These are phyloP conservation scores for Drosophila rufa DNA, from an alignment of 1,140 invertebrate genomes.

Conservation along the genomic window DNA sequence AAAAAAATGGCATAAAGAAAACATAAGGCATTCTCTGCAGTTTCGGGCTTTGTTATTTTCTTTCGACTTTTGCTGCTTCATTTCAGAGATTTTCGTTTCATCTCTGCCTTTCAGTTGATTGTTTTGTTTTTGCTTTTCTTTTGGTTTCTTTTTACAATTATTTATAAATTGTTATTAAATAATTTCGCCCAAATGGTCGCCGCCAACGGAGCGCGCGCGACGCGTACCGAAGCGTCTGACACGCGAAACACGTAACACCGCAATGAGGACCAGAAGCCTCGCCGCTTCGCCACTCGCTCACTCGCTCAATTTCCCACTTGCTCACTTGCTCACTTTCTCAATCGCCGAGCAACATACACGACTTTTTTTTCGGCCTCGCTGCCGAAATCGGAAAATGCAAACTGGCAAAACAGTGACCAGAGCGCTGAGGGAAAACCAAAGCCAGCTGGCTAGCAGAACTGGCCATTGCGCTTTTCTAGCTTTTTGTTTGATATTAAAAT, in stretches of 20 bases:
- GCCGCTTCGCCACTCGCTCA: constrained; percentile 27
- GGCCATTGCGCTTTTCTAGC: neutral
- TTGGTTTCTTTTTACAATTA: constrained; percentile 39
- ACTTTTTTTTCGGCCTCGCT: constrained; percentile 47
- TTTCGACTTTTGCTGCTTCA: constrained; percentile 8
- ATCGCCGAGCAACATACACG: constrained; percentile 38
- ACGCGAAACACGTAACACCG: constrained; percentile 85
- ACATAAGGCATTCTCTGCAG: constrained; percentile 18
- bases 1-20: constrained; percentile 37
- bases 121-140: neutral
- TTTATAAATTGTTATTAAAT: constrained; percentile 51
- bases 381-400: constrained; percentile 57
- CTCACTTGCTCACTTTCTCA: constrained; percentile 32
- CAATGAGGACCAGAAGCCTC: constrained; percentile 77
- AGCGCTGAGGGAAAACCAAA: constrained; percentile 13
- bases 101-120: neutral
- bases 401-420: constrained; percentile 38
- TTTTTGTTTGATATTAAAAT: neutral
- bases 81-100: neutral
- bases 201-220: constrained; percentile 65
- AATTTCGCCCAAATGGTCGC: constrained; percentile 57
- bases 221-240: constrained; percentile 77
- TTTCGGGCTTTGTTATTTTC: constrained; percentile 5
- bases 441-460: neutral
- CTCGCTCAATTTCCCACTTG: constrained; percentile 19